Conservation (phyloP, 2,113 vertebrate species). For the Synchiropus splendidus region DNA sequence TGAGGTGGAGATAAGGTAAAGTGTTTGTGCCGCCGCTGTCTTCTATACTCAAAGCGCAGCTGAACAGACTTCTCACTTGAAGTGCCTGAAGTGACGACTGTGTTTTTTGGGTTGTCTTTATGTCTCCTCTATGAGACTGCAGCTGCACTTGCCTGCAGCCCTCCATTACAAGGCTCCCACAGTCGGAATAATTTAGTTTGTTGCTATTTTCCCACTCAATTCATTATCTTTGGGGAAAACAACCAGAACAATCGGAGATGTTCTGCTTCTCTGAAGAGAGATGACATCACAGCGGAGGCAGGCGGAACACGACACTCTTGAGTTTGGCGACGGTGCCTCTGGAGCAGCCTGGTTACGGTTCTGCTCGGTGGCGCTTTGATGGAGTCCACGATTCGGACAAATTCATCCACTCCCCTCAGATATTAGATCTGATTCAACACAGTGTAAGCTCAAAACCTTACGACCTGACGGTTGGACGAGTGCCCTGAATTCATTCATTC, state of each 20-base stretch:
- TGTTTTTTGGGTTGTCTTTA: conserved; percentile 15
- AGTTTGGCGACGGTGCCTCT: too few species aligned
- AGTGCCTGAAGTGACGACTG: conserved; percentile 26
- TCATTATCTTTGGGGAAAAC: conserved; percentile 24
- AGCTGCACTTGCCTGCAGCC: conserved; percentile 15
- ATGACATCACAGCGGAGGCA: conserved; percentile 48
- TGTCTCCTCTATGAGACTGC: conserved; percentile 26
- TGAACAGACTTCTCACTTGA: conserved; percentile 14
- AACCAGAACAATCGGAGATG: conserved; percentile 2
- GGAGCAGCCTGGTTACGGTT: conserved; percentile 62
- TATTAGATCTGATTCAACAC: conserved; percentile 64
- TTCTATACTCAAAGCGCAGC: conserved; percentile 23
- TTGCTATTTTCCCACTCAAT: conserved; percentile 29
- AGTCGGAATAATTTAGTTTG: conserved; percentile 44
- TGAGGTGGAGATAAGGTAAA: conserved; percentile 36
- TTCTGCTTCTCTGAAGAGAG: conserved; percentile 45
- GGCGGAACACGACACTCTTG: conserved; percentile 41
- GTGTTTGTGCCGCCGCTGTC: conserved; percentile 15
- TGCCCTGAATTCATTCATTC: too few species aligned
- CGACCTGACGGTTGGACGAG: conserved; percentile 15
- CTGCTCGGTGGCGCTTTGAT: conserved; percentile 50
- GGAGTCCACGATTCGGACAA: conserved; percentile 48
- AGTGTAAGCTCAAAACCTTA: conserved; percentile 55
- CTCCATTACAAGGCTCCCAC: conserved; percentile 25
- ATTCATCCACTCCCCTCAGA: conserved; percentile 56